Base-by-base conservation (phyloP, 92 coral and sea anemone species). In the Palythoa heliodiscus region DNA sequence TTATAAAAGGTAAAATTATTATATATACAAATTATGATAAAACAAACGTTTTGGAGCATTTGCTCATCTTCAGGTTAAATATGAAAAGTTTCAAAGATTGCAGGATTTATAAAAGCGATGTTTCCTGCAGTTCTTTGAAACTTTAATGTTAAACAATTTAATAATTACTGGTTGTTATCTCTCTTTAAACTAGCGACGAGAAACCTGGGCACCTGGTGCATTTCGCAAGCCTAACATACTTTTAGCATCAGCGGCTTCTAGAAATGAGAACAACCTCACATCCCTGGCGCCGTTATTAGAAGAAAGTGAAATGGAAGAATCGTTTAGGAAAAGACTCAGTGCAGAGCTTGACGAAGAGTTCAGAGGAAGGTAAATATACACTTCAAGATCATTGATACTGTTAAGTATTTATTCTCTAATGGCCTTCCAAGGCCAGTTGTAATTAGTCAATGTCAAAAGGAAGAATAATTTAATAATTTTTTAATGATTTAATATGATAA, bases 141-240 rank as follows among this genome's bases (percentile, higher is more conserved):
- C n/a, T n/a, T n/a, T n/a, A n/a, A n/a, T n/a, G n/a, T n/a, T n/a
- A n/a, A n/a, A n/a, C n/a, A n/a, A n/a, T n/a, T n/a, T n/a, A n/a
- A n/a, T n/a, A n/a, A n/a, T 43, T 43, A 8, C 50, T 43, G 5
- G 6, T 43, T 43, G 50, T 64, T 47, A 61, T 35, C 25, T 64
- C 24, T 82, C 5, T n/a, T 77, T 14, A 17, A 66, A 82, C 71
- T 75, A 75, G 76, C 71, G 90, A 52, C 86, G 97, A 53, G 94
- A 91, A 82, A 93, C 97, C 11, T 93, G 97, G 97, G 92, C 95
- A 63, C 97, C 97, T 15, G 97, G 97, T 11, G 93, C 90, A 5
- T 76, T 22, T 64, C 73, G 68, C 38, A 84, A 84, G 67, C 86
- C 84, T 2, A 88, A 83, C 10, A 75, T 82, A 13, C 95, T 91